A percentile compares a stretch with the other conserved stretches of the same genome.
Evolutionary conservation across 2,797 vertebrate genomes (phyloP).

Genomic region (Hybognathus amarus): DNA sequence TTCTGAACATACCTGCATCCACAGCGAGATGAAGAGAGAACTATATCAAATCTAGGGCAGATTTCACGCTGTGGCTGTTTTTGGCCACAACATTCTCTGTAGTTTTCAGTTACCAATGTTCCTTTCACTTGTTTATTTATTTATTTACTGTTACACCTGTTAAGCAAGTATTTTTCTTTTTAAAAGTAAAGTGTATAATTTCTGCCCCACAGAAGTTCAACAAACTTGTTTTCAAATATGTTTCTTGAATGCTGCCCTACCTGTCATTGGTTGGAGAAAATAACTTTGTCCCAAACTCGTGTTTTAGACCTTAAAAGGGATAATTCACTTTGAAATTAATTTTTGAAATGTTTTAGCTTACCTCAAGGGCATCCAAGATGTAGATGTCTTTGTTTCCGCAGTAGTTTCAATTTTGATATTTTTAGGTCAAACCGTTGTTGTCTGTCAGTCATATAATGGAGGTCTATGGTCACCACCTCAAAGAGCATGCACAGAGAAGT

Average conservation of each 20-base stretch:
- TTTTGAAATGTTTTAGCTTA: too few species aligned
- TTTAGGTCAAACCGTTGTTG: too few species aligned
- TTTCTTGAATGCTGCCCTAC: neutral
- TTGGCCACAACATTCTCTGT: constrained; percentile 8
- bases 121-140: neutral
- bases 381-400: too few species aligned
- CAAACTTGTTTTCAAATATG: neutral
- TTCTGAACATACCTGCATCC: constrained; percentile 19
- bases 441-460: too few species aligned
- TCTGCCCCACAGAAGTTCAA: neutral
- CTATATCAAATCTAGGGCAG: constrained; percentile 15
- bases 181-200: neutral
- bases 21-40: constrained; percentile 1
- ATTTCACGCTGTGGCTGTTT: constrained; percentile 8
- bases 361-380: too few species aligned
- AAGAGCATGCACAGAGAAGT: too few species aligned
- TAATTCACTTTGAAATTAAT: too few species aligned
- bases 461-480: too few species aligned
- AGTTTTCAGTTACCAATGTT: neutral
- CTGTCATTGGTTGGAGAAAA: neutral
- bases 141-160: neutral
- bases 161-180: neutral
- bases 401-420: too few species aligned
- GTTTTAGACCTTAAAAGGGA: neutral
- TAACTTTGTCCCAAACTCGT: neutral